phyloP scores from a whole-genome alignment of 1,140 invertebrate species.

The Forficula auricularia region DNA sequence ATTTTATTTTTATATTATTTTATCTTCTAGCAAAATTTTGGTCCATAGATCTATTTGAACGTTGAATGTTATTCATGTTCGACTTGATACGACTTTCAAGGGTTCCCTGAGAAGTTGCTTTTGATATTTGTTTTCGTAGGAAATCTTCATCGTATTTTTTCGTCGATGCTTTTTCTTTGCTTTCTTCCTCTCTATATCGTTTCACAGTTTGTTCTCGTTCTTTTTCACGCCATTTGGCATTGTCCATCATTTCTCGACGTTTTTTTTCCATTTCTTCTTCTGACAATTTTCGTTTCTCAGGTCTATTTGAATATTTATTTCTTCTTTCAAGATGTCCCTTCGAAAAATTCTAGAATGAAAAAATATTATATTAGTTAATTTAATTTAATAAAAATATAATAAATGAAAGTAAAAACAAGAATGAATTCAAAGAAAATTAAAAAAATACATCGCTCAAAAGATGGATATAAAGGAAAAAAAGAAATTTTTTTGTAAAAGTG shows the following conservation, averaged over 20 bases:
- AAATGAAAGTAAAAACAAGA: too few relatives aligned
- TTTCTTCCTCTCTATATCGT: conserved; percentile 41
- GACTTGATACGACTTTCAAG: conserved; percentile 60
- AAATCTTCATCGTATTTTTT: conserved; percentile 32
- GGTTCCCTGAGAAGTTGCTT: conserved; percentile 41
- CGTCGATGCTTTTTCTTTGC: conserved; percentile 34
- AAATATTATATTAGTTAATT: too few relatives aligned
- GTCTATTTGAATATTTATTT: conserved; percentile 21
- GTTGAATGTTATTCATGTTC: conserved; percentile 66
- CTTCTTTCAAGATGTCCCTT: too few relatives aligned
- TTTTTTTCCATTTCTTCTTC: conserved; percentile 52
- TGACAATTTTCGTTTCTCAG: conserved; percentile 28
- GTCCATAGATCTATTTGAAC: conserved; percentile 44
- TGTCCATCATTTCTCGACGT: conserved; percentile 63
- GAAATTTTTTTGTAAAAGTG: too few relatives aligned
- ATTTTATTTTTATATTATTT: too few relatives aligned
- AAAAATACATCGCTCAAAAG: too few relatives aligned
- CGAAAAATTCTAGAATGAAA: too few relatives aligned
- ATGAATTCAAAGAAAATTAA: too few relatives aligned
- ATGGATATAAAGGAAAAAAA: too few relatives aligned
- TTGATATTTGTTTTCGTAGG: conserved; percentile 44
- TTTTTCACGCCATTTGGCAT: conserved; percentile 53
- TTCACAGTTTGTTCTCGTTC: conserved; percentile 43
- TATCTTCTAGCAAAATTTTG: conserved; percentile 47
- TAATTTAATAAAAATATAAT: too few relatives aligned